Evolutionary conservation across 2,797 vertebrate genomes (phyloP).

Genomic region (Rousettus madagascariensis): DNA sequence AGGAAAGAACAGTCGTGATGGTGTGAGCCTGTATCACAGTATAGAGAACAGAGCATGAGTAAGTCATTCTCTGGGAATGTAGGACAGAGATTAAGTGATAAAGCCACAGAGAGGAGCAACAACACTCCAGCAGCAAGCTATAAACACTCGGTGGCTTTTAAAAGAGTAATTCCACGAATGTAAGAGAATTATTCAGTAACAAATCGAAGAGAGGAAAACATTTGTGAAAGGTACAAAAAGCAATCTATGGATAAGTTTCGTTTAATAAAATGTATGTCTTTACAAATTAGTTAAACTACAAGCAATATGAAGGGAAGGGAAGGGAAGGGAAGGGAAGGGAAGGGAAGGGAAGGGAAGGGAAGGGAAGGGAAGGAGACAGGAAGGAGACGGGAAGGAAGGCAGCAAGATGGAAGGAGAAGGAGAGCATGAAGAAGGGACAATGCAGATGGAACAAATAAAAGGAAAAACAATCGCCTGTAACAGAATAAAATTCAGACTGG

Average conservation of each 20-base stretch:
- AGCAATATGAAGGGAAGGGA: neutral
- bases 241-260: neutral
- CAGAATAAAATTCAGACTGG: neutral
- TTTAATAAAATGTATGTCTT: neutral
- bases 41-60: neutral
- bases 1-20: neutral
- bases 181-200: neutral
- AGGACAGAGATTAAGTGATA: neutral
- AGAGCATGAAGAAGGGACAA: neutral
- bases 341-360: too few species aligned
- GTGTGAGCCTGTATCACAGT: neutral
- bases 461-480: neutral
- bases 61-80: neutral
- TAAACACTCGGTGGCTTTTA: neutral
- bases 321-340: too few species aligned
- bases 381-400: neutral
- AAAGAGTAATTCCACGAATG: neutral
- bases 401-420: neutral
- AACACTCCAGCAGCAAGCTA: neutral
- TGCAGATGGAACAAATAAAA: neutral
- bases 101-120: neutral
- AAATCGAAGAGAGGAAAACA: neutral
- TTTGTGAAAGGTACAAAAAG: neutral
- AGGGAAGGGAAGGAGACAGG: too few species aligned
- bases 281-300: neutral